phyloP scores from a whole-genome alignment of 2,888 invertebrate genomes.

The Tethea ocularis region DNA sequence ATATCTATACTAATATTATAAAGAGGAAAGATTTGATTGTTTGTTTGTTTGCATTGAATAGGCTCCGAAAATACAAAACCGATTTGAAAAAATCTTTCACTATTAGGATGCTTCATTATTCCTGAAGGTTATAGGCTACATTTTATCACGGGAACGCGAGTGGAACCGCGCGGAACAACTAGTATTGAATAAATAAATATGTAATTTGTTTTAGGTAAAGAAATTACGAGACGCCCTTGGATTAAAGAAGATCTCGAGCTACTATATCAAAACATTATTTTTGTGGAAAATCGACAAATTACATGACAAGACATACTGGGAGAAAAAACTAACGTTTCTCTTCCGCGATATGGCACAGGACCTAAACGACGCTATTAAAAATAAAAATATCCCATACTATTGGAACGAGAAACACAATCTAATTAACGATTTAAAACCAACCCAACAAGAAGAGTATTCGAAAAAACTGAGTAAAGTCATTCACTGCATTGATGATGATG shows the following conservation, averaged over 20 bases:
- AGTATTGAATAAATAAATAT: background rate
- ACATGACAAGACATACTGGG: constrained; percentile 59
- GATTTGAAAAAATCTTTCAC: no score
- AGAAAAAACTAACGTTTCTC: constrained; percentile 53
- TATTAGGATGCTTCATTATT: no score
- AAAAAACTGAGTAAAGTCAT: constrained; percentile 65
- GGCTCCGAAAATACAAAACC: no score
- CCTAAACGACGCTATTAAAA: constrained; percentile 49
- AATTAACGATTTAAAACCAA: constrained; percentile 56
- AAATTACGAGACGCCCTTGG: constrained; percentile 76
- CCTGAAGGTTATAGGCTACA: no score
- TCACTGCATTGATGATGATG: constrained; percentile 56
- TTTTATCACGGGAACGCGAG: no score
- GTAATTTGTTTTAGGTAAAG: constrained; percentile 62
- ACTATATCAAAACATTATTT: constrained; percentile 83
- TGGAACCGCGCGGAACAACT: no score
- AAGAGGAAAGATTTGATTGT: no score
- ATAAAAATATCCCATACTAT: constrained; percentile 62
- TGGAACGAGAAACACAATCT: constrained; percentile 68
- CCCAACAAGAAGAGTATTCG: constrained; percentile 53
- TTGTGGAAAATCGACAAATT: constrained; percentile 66
- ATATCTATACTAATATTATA: no score
- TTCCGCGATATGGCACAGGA: constrained; percentile 65
- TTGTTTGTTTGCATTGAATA: no score
- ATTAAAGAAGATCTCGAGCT: constrained; percentile 78